phyloP scores from a whole-genome alignment of 2,113 vertebrate species.

The Cynopterus brachyotis region DNA sequence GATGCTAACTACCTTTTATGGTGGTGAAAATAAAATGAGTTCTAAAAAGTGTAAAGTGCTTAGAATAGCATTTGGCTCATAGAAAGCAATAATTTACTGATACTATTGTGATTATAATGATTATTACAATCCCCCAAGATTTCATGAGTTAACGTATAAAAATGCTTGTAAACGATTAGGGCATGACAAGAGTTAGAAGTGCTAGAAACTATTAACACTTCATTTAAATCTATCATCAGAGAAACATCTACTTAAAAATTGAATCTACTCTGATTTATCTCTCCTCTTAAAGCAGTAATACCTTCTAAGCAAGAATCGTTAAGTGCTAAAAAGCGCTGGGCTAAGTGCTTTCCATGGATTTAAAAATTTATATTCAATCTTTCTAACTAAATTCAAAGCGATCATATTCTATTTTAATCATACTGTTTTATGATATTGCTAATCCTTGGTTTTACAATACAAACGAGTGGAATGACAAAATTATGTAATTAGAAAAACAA shows the following conservation, averaged over 20 bases:
- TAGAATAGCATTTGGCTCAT: background rate
- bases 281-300: background rate
- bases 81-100: conserved; percentile 22
- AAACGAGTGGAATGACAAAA: conserved; percentile 28
- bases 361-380: conserved; percentile 14
- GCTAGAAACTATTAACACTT: conserved; percentile 35
- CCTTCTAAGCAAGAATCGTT: background rate
- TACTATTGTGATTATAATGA: background rate
- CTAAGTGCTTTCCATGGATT: background rate
- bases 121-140: background rate
- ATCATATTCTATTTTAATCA: background rate
- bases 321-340: background rate
- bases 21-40: conserved; percentile 26
- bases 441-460: background rate
- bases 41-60: background rate
- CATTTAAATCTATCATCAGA: conserved; percentile 15
- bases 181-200: background rate
- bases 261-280: background rate
- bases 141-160: background rate
- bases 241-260: background rate
- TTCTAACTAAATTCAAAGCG: conserved; percentile 22
- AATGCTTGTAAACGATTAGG: background rate
- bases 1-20: background rate
- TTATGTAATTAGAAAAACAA: conserved; percentile 5
- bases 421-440: background rate